These are phyloP conservation scores for Prolemur simus DNA, from an alignment of 2,113 vertebrate genomes.

Conservation along the genomic window DNA sequence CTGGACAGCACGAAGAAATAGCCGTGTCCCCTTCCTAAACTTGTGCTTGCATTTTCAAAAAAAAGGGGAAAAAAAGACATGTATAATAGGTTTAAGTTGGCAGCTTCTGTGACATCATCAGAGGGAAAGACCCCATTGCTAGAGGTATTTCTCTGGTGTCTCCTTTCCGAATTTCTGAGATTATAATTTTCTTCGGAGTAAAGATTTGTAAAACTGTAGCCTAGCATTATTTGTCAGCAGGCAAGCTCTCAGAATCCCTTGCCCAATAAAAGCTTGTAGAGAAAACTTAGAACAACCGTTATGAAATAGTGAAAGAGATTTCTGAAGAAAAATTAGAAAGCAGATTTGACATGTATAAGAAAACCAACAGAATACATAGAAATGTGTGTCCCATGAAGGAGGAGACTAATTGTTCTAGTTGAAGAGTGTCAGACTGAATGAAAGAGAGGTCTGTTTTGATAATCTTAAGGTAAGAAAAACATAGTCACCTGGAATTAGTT, in stretches of 20 bases:
- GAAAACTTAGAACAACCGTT: constrained; percentile 5
- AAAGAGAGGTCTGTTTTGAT: constrained; percentile 45
- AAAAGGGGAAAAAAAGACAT: not conserved
- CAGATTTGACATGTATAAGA: constrained; percentile 23
- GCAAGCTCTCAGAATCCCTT: constrained; percentile 38
- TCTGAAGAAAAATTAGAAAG: constrained; percentile 56
- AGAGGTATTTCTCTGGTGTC: constrained; percentile 17
- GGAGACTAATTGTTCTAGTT: constrained; percentile 41
- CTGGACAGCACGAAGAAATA: not conserved
- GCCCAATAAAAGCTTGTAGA: not conserved
- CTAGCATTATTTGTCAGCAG: constrained; percentile 42
- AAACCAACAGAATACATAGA: constrained; percentile 11
- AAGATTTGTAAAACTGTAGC: not conserved
- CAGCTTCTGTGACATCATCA: not conserved
- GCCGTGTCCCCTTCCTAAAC: not conserved
- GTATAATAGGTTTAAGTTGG: not conserved
- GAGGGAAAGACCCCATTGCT: not conserved
- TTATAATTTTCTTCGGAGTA: not conserved
- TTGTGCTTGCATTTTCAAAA: constrained; percentile 6
- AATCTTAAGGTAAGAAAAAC: constrained; percentile 64
- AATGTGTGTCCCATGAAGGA: constrained; percentile 20
- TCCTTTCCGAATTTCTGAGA: constrained; percentile 34
- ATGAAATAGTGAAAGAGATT: constrained; percentile 16
- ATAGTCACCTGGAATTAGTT: constrained; percentile 59
- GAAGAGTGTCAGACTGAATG: constrained; percentile 41